These are phyloP conservation scores for Oligia fasciuncula DNA, from an alignment of 2,888 invertebrate species.

Conservation along the genomic window DNA sequence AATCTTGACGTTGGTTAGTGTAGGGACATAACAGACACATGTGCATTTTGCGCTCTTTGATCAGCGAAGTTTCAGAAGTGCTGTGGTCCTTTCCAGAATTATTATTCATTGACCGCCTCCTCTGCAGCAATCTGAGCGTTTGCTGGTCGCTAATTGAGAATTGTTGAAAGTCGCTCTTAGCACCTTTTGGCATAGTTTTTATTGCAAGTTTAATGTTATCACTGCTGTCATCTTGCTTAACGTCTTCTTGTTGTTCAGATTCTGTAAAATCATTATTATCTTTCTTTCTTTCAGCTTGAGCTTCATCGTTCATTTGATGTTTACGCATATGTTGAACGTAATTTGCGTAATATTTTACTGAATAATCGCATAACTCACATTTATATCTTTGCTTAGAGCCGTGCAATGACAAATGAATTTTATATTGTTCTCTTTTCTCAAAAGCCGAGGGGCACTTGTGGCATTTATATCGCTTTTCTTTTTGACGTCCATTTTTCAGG, in stretches of 20 bases:
- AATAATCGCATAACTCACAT: constrained; percentile 96
- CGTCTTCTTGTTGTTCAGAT: constrained; percentile 72
- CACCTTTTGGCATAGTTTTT: constrained; percentile 85
- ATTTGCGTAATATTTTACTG: constrained; percentile 96
- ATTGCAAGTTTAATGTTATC: constrained; percentile 86
- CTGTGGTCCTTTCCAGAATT: constrained; percentile 79
- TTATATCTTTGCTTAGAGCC: constrained; percentile 95
- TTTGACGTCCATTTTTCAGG: constrained; percentile 93
- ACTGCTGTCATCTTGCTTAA: constrained; percentile 75
- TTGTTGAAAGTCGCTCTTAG: constrained; percentile 88
- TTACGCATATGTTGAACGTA: constrained; percentile 95
- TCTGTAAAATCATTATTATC: constrained; percentile 74
- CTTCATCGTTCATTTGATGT: constrained; percentile 93
- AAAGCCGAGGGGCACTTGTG: constrained; percentile 96
- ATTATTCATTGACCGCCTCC: constrained; percentile 86
- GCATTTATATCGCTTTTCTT: constrained; percentile 95
- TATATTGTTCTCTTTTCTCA: constrained; percentile 95
- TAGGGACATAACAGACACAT: constrained; percentile 95
- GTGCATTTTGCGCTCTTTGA: constrained; percentile 91
- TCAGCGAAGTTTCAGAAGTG: constrained; percentile 81
- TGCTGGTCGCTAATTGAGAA: constrained; percentile 91
- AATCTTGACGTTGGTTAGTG: constrained; percentile 93
- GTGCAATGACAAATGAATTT: constrained; percentile 94
- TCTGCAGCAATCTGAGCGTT: constrained; percentile 90
- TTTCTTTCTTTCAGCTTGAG: constrained; percentile 90